Conservation (phyloP, 2,888 invertebrate genomes). For the Osedax frankpressi region DNA sequence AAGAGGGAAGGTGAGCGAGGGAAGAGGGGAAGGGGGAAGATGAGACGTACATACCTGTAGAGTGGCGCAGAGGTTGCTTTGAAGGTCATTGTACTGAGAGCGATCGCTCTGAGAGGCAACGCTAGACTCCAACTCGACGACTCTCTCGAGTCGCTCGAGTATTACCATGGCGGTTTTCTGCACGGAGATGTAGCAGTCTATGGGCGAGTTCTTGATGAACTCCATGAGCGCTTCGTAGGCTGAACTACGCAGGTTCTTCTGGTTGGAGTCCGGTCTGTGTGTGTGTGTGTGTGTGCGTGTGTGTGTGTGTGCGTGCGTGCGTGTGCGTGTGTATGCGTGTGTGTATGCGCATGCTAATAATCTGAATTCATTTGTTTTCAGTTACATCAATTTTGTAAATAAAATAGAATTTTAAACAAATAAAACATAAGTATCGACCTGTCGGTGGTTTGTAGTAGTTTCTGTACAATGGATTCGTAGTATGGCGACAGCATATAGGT, state of each 20-base stretch:
- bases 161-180: slow-evolving; percentile 93
- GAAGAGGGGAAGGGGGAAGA: too few species aligned
- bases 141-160: slow-evolving; percentile 78
- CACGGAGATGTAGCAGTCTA: slow-evolving; percentile 88
- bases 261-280: slow-evolving; percentile 63
- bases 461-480: slow-evolving; percentile 82
- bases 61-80: slow-evolving; percentile 88
- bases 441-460: slow-evolving; percentile 84
- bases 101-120: slow-evolving; percentile 54
- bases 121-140: slow-evolving; percentile 72
- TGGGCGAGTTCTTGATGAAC: slow-evolving; percentile 94
- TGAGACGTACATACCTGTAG: slow-evolving; percentile 53
- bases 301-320: too few species aligned
- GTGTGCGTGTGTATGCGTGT: too few species aligned
- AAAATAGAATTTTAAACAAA: too few species aligned
- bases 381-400: too few species aligned
- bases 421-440: too few species aligned
- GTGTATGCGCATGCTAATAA: too few species aligned
- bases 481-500: slow-evolving; percentile 85
- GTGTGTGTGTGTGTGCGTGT: too few species aligned
- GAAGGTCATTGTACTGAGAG: slow-evolving; percentile 85
- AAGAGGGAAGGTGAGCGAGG: too few species aligned
- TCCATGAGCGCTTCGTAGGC: slow-evolving; percentile 99
- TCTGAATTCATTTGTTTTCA: too few species aligned
- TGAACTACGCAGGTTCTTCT: slow-evolving; percentile 83